Conservation (phyloP, 2,797 vertebrate species). For the Carcharodon carcharias region DNA sequence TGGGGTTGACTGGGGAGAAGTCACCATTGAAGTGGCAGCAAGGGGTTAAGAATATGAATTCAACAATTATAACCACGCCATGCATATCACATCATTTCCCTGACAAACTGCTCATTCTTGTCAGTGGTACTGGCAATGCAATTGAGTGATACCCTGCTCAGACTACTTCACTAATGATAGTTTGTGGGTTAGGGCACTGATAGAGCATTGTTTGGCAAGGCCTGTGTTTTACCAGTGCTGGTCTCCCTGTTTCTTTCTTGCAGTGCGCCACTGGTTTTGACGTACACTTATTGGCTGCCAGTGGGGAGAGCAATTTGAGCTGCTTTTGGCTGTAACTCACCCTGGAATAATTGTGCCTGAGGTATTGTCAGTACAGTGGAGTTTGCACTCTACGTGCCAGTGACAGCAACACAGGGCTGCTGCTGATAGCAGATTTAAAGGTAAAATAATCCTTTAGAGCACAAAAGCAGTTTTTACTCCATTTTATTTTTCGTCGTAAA, state of each 20-base stretch:
- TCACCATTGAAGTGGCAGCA: not conserved
- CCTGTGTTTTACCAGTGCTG: too few species aligned
- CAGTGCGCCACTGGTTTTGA: too few species aligned
- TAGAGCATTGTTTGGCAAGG: not conserved
- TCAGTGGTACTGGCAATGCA: not conserved
- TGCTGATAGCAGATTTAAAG: not conserved
- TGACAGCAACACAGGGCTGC: not conserved
- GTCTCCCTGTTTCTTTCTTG: not conserved
- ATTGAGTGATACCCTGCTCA: not conserved
- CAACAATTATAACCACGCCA: not conserved
- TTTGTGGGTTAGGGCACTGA: not conserved
- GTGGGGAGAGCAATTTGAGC: not conserved
- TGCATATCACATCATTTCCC: not conserved
- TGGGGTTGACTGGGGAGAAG: slow-evolving; percentile 1
- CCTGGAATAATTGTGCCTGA: not conserved
- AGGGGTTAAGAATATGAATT: not conserved
- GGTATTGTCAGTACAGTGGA: not conserved
- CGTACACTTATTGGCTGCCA: not conserved
- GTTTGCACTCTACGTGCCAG: not conserved
- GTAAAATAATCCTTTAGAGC: not conserved
- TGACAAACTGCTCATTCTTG: not conserved
- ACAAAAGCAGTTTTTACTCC: not conserved
- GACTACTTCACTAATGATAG: too few species aligned
- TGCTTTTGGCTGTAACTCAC: too few species aligned
- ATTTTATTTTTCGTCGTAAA: not conserved